A percentile compares a stretch with the other conserved stretches of the same genome.
Conservation (phyloP, 2,888 invertebrate species). For the Lasius platythorax region DNA sequence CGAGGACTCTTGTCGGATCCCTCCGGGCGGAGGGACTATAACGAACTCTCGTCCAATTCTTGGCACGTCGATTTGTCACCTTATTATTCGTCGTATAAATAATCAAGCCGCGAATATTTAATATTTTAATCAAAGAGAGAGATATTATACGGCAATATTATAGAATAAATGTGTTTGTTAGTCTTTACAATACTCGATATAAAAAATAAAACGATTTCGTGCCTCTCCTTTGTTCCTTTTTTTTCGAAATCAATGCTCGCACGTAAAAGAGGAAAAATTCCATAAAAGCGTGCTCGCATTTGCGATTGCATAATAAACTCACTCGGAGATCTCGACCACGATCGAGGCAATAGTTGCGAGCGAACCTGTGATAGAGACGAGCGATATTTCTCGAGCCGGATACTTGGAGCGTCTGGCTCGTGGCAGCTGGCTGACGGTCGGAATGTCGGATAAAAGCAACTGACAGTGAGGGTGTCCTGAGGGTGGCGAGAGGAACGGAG, state of each 20-base stretch:
- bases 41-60: slow-evolving; percentile 54
- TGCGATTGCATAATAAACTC: slow-evolving; percentile 36
- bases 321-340: slow-evolving; percentile 27
- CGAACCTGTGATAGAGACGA: slow-evolving; percentile 39
- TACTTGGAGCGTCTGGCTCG: slow-evolving; percentile 57
- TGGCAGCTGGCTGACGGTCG: slow-evolving; percentile 51
- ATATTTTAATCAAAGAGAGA: background rate
- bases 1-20: slow-evolving; percentile 35
- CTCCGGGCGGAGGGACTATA: slow-evolving; percentile 15
- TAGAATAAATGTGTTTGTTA: background rate
- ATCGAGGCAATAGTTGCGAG: slow-evolving; percentile 35
- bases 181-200: background rate
- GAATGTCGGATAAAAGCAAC: slow-evolving; percentile 66
- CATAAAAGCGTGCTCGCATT: slow-evolving; percentile 7
- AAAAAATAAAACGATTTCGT: background rate
- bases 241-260: slow-evolving; percentile 7
- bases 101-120: slow-evolving; percentile 3
- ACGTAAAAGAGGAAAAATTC: background rate
- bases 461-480: slow-evolving; percentile 20
- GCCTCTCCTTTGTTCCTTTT: background rate
- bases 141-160: background rate
- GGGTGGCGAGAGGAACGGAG: slow-evolving; percentile 33
- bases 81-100: slow-evolving; percentile 5
- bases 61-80: slow-evolving; percentile 12
- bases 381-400: slow-evolving; percentile 56